Conservation (phyloP, 2,888 invertebrate species). For the Glaucopsyche alexis region DNA sequence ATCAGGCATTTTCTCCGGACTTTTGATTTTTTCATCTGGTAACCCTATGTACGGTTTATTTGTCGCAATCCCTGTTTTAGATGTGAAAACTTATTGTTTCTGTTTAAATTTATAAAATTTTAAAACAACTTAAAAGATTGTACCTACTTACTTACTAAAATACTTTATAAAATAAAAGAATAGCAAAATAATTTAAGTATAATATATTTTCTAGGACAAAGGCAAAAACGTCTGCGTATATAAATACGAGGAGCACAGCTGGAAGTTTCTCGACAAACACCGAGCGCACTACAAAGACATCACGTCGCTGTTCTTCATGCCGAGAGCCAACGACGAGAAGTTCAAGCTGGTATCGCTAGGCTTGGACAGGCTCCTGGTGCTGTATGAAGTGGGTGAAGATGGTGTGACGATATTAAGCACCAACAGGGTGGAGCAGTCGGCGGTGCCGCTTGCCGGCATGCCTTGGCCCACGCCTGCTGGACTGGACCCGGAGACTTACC, state of each 20-base stretch:
- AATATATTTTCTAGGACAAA: slow-evolving; percentile 65
- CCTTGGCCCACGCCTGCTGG: slow-evolving; percentile 57
- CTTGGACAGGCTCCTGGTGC: slow-evolving; percentile 79
- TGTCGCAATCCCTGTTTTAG: no score
- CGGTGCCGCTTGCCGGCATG: slow-evolving; percentile 76
- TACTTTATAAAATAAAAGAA: no score
- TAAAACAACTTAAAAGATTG: no score
- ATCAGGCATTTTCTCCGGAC: no score
- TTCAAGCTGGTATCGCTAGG: slow-evolving; percentile 80
- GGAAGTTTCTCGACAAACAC: slow-evolving; percentile 81
- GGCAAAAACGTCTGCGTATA: slow-evolving; percentile 75
- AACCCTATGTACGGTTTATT: no score
- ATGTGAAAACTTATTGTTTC: no score
- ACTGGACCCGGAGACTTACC: slow-evolving; percentile 47
- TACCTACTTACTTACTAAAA: no score
- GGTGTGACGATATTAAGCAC: slow-evolving; percentile 64
- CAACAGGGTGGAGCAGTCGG: slow-evolving; percentile 82
- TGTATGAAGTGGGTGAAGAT: slow-evolving; percentile 77
- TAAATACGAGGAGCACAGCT: slow-evolving; percentile 59
- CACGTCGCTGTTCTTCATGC: slow-evolving; percentile 76
- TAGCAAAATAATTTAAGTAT: neutral
- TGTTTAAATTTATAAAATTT: no score
- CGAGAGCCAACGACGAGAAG: slow-evolving; percentile 51
- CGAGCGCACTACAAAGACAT: slow-evolving; percentile 81
- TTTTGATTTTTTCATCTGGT: no score